These are phyloP conservation scores for Gracilinanus agilis DNA, from an alignment of 2,113 vertebrate species.

Conservation along the genomic window DNA sequence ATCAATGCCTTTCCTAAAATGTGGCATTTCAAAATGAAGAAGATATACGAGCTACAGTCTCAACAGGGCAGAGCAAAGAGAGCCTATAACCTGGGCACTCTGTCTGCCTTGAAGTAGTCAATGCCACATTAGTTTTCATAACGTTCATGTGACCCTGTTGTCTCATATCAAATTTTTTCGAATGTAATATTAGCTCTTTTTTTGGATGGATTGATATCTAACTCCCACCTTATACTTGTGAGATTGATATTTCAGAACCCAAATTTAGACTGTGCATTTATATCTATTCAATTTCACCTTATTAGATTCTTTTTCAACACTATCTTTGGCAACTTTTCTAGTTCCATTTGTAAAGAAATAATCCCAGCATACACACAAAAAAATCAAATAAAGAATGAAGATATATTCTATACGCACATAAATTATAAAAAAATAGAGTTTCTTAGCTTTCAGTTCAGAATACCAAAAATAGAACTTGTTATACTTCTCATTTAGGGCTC, in stretches of 20 bases:
- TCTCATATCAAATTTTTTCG: neutral
- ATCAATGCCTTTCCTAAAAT: neutral
- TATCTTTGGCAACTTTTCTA: neutral
- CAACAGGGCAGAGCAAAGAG: neutral
- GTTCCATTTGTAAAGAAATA: neutral
- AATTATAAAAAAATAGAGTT: neutral
- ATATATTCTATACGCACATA: neutral
- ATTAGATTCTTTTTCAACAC: neutral
- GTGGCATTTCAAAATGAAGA: neutral
- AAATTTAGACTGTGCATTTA: neutral
- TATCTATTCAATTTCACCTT: neutral
- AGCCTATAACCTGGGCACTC: neutral
- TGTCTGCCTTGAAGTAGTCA: neutral
- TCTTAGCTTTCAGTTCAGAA: neutral
- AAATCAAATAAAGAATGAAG: neutral
- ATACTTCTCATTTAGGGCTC: constrained; percentile 22
- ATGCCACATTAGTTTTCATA: neutral
- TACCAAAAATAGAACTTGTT: constrained; percentile 36
- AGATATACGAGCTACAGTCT: neutral
- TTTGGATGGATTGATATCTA: neutral
- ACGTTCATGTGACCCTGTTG: neutral
- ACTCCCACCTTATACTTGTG: neutral
- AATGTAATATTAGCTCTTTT: neutral
- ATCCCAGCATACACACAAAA: neutral
- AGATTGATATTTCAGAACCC: neutral